Percentiles rank a stretch among this genome's conserved stretches.
Conservation (phyloP, 2,797 vertebrate genomes). For the Paguma larvata region DNA sequence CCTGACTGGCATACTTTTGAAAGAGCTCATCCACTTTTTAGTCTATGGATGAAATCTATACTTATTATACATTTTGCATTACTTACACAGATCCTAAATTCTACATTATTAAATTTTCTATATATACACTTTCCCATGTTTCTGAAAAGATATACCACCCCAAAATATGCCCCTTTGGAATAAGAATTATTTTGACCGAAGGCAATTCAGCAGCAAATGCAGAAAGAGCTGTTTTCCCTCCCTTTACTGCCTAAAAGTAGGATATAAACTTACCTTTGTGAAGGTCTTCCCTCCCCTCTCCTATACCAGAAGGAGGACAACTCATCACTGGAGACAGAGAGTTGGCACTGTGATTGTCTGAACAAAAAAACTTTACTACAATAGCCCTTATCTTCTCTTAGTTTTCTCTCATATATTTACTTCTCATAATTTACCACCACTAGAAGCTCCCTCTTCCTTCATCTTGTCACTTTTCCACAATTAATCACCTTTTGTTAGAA, state of each 20-base stretch:
- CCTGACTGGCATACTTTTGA: background rate
- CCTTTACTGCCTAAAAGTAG: background rate
- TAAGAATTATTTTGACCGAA: constrained; percentile 28
- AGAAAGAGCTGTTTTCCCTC: background rate
- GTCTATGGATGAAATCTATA: background rate
- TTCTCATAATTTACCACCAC: background rate
- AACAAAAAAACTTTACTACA: background rate
- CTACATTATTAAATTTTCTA: constrained; percentile 18
- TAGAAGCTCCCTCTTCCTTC: background rate
- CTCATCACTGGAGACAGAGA: background rate
- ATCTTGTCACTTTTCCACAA: background rate
- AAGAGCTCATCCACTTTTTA: constrained; percentile 31
- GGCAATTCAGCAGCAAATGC: constrained; percentile 1
- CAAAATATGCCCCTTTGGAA: background rate
- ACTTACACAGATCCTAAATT: background rate
- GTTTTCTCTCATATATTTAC: background rate
- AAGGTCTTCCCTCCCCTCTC: background rate
- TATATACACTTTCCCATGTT: background rate
- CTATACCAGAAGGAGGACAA: background rate
- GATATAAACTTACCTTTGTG: background rate
- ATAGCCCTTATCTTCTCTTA: background rate
- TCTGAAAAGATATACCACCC: background rate
- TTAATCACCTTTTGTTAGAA: background rate
- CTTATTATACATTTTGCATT: background rate
- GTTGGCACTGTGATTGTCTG: background rate